A percentile compares a stretch with the other conserved stretches of the same genome.
phyloP scores from a whole-genome alignment of 2,888 invertebrate genomes.

The Pyralis farinalis region DNA sequence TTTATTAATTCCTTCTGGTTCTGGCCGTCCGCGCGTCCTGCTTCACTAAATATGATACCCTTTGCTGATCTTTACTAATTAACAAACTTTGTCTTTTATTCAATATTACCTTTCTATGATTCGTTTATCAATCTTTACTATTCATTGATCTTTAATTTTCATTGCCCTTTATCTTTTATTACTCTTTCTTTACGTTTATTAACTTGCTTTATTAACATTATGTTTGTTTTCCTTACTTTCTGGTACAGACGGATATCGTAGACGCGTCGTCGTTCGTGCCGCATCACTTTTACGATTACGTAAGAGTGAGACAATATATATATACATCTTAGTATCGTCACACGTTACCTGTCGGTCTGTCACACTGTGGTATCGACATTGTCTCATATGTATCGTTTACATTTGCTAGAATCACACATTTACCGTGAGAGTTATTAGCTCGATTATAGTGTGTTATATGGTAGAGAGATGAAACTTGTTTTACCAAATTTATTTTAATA shows the following conservation, averaged over 20 bases:
- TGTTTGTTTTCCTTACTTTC: conserved; percentile 16
- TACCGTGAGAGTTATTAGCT: no score
- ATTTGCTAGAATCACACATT: conserved; percentile 15
- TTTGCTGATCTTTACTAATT: no score
- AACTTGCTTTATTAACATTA: conserved; percentile 17
- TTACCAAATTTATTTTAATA: no score
- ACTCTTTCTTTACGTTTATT: conserved; percentile 13
- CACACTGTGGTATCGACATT: conserved; percentile 1
- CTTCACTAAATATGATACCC: no score
- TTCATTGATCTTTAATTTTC: no score
- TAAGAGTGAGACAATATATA: conserved; percentile 32
- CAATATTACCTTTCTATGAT: no score
- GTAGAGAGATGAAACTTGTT: no score
- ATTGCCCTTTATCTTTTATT: conserved; percentile 1
- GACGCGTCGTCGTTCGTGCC: conserved; percentile 65
- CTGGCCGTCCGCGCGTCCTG: no score
- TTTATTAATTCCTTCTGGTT: no score
- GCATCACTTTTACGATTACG: conserved; percentile 64
- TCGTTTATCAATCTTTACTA: no score
- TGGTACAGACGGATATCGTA: conserved; percentile 65
- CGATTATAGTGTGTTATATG: no score
- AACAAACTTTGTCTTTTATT: no score
- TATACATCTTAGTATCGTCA: conserved; percentile 2
- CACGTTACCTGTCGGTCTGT: conserved; percentile 20
- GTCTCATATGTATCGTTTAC: not conserved